Evolutionary conservation across 2,113 vertebrate genomes (phyloP).

Genomic region (Psettodes erumei): DNA sequence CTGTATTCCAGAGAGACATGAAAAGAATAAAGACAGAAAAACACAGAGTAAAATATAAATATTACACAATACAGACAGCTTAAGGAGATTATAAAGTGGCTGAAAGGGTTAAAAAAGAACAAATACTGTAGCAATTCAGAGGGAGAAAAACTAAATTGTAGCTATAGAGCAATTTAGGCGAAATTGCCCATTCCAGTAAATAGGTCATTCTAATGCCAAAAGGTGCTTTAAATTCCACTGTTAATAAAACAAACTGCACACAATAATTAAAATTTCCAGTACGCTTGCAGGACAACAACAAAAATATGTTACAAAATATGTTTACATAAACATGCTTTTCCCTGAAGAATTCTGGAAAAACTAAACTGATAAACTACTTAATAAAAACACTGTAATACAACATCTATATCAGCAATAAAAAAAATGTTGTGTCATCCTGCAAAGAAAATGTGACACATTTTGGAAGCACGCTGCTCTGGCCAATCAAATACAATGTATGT

Average conservation of each 20-base stretch:
- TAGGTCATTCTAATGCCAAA: neutral
- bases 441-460: neutral
- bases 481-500: neutral
- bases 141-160: neutral
- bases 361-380: neutral
- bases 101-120: neutral
- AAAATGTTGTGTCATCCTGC: neutral
- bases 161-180: neutral
- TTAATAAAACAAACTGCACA: neutral
- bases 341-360: neutral
- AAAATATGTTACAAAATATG: neutral
- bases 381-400: neutral
- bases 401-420: neutral
- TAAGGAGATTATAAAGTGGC: neutral
- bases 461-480: neutral
- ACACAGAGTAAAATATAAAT: neutral
- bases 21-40: neutral
- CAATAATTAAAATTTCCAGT: neutral
- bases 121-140: neutral
- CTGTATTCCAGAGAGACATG: slow-evolving; percentile 66
- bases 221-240: neutral
- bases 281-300: neutral
- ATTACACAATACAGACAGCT: slow-evolving; percentile 1
- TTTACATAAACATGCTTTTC: too few species aligned
- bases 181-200: neutral